Base-by-base conservation (phyloP, 2,797 vertebrate genomes). In the Myotis pilosus region DNA sequence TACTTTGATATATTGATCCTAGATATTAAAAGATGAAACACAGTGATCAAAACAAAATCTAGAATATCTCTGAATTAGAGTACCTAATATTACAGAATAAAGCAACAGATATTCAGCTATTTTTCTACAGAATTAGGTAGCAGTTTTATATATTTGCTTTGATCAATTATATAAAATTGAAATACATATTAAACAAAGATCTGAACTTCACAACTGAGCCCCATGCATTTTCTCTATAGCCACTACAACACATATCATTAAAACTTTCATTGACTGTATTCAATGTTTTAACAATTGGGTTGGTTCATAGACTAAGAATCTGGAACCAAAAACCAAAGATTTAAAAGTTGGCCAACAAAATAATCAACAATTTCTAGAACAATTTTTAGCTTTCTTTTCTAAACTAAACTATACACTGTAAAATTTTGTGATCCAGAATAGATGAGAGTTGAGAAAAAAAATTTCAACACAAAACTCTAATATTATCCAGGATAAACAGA, bases 311-410 rank as follows among this genome's bases (percentile, higher is more conserved):
- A 51, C 36, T 79, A 79, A 93, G 53, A 57, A 94, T 84, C 30
- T 94, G 17, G 84, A 94, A 51, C 23, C 75, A 38, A 92, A 94
- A 69, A 87, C 33, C 25, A 96, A 78, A 84, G 15, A 6, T 83
- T 89, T 76, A 95, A 79, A 94, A 94, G 82, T 47, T 79, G 57
- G 76, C 53, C 51, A 92, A 49, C 55, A 94, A 68, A 89, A 87
- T 47, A 81, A 91, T 62, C 66, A 76, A 76, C 20, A 66, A 79
- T 83, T 95, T 95, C 15, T 68, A 53, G 36, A 87, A 47, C 53
- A 79, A 38, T 38, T 38, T 38, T 79, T 92, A 51, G n/a, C 36
- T 94, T 7, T 82, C 66, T 75, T 87, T 87, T 94, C 66, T 74
- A n/a, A 81, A 94, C 17, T 72, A 79, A 87, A 94, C 7, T 85